A percentile compares a stretch with the other conserved stretches of the same genome.
Evolutionary conservation across 2,888 invertebrate species (phyloP).

Genomic region (Callyntrura guangdongensis): DNA sequence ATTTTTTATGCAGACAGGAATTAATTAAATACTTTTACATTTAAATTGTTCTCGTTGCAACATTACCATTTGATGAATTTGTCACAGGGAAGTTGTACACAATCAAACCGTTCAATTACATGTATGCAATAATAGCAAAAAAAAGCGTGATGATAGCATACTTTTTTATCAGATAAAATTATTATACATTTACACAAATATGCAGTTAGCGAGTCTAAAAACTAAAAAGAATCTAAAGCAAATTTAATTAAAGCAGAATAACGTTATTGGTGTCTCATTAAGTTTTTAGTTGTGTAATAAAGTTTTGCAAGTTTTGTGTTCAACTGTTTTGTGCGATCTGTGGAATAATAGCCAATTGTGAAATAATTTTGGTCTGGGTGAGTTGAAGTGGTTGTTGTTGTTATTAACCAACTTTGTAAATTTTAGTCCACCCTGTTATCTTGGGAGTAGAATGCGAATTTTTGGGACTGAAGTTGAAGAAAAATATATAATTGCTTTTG

Average conservation of each 20-base stretch:
- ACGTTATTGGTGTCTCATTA: not conserved
- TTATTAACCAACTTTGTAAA: not conserved
- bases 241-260: no score
- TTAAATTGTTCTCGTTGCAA: not conserved
- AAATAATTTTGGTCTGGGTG: not conserved
- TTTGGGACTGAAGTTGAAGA: constrained; percentile 79
- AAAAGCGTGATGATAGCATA: not conserved
- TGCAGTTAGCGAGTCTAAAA: not conserved
- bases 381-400: not conserved
- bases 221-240: no score
- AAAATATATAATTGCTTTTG: constrained; percentile 75
- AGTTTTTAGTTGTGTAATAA: constrained; percentile 3
- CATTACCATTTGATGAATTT: not conserved
- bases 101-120: no score
- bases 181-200: not conserved
- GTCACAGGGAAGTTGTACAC: not conserved
- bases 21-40: constrained; percentile 10
- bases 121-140: not conserved
- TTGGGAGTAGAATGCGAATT: constrained; percentile 81
- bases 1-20: constrained; percentile 12
- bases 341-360: not conserved
- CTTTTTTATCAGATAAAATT: not conserved
- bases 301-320: not conserved
- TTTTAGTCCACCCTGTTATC: not conserved
- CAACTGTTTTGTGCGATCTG: not conserved